These are phyloP conservation scores for Opisthocomus hoazin DNA, from an alignment of 2,113 vertebrate genomes.

Conservation along the genomic window DNA sequence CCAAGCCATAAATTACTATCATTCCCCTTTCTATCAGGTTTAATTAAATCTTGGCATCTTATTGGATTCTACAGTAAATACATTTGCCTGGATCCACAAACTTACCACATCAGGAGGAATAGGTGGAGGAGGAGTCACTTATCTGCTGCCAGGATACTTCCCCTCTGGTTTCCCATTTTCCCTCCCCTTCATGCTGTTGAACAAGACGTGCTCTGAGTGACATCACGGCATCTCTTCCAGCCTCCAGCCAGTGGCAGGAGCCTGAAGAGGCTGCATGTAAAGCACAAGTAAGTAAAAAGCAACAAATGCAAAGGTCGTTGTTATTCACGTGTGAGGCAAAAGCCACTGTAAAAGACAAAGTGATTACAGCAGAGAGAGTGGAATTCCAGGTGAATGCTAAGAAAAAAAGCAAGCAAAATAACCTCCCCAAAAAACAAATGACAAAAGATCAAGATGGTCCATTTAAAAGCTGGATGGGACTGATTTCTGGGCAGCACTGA, in stretches of 20 bases:
- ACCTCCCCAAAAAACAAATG: background rate
- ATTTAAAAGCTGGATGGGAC: background rate
- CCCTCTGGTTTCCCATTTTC: background rate
- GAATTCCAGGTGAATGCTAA: background rate
- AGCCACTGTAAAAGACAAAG: background rate
- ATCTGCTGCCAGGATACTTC: background rate
- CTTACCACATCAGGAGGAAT: background rate
- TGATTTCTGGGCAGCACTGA: background rate
- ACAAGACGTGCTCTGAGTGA: background rate
- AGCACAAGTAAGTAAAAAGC: background rate
- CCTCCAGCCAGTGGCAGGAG: background rate
- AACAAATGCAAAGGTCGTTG: background rate
- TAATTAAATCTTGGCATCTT: background rate
- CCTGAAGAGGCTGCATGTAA: background rate
- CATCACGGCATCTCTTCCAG: background rate
- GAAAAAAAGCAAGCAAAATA: background rate
- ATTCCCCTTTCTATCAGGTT: background rate
- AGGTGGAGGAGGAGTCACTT: background rate
- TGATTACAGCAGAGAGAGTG: background rate
- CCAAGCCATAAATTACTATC: background rate
- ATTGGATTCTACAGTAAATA: background rate
- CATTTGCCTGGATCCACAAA: background rate
- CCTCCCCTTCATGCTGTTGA: background rate
- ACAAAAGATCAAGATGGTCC: background rate
- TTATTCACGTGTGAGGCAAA: background rate